Evolutionary conservation across 2,797 vertebrate species (phyloP).

Genomic region (Onychomys arenicola): DNA sequence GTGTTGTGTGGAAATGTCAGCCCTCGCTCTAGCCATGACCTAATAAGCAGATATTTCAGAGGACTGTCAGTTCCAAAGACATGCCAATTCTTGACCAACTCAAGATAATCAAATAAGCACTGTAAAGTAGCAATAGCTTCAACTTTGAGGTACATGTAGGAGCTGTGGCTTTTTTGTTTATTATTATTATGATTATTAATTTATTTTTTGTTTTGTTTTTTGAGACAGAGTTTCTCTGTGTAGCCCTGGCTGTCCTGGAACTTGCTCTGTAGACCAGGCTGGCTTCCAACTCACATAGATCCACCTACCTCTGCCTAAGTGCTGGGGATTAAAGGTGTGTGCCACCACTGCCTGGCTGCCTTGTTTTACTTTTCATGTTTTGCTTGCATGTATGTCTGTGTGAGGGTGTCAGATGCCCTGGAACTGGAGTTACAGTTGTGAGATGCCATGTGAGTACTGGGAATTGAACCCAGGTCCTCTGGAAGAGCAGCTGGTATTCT

Average conservation of each 20-base stretch:
- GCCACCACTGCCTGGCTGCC: too few relatives aligned
- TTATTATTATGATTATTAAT: too few relatives aligned
- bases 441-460: too few relatives aligned
- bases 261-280: background rate
- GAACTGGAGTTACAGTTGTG: too few relatives aligned
- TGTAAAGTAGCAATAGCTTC: constrained; percentile 74
- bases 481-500: too few relatives aligned
- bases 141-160: background rate
- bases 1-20: background rate
- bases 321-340: background rate
- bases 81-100: constrained; percentile 70
- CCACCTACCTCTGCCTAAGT: background rate
- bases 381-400: too few relatives aligned
- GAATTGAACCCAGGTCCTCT: too few relatives aligned
- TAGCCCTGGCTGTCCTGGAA: background rate
- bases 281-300: too few relatives aligned
- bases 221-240: background rate
- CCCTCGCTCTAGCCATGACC: background rate
- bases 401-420: too few relatives aligned
- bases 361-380: too few relatives aligned
- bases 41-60: background rate
- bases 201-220: background rate
- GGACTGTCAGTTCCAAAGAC: background rate
- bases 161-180: background rate
- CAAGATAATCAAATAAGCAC: constrained; percentile 64